phyloP scores from a whole-genome alignment of 2,797 vertebrate species.

The Eupleurogrammus muticus region DNA sequence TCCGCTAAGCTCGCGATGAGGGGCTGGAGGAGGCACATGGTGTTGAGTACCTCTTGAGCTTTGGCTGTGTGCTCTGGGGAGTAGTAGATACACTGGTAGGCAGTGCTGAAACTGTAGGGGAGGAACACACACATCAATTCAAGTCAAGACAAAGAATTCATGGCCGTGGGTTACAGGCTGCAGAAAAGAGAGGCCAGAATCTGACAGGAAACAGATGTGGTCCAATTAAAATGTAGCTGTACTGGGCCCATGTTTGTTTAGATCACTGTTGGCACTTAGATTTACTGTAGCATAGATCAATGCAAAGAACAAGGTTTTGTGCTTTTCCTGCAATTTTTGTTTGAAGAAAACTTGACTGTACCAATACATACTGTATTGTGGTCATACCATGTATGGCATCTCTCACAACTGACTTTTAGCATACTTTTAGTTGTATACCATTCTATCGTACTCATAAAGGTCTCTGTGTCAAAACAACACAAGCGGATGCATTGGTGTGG shows the following conservation, averaged over 20 bases:
- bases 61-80: slow-evolving; percentile 97
- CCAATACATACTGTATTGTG: background rate
- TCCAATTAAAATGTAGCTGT: slow-evolving; percentile 15
- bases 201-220: slow-evolving; percentile 10
- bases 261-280: background rate
- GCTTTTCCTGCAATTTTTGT: background rate
- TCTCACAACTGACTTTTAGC: background rate
- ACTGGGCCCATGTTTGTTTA: slow-evolving; percentile 9
- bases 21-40: slow-evolving; percentile 92
- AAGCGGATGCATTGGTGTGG: too few relatives aligned
- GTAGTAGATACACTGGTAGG: slow-evolving; percentile 99
- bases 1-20: slow-evolving; percentile 92
- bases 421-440: background rate
- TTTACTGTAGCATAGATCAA: slow-evolving; percentile 4
- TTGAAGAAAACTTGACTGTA: background rate
- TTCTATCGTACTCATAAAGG: background rate
- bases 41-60: slow-evolving; percentile 96
- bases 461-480: too few relatives aligned
- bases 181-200: slow-evolving; percentile 9
- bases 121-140: slow-evolving; percentile 15
- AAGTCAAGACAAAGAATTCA: too few relatives aligned
- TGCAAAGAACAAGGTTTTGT: background rate
- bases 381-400: background rate
- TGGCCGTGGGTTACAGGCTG: too few relatives aligned
- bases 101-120: slow-evolving; percentile 87